These are phyloP conservation scores for Bombylius major DNA, from an alignment of 2,888 invertebrate species.

Conservation along the genomic window DNA sequence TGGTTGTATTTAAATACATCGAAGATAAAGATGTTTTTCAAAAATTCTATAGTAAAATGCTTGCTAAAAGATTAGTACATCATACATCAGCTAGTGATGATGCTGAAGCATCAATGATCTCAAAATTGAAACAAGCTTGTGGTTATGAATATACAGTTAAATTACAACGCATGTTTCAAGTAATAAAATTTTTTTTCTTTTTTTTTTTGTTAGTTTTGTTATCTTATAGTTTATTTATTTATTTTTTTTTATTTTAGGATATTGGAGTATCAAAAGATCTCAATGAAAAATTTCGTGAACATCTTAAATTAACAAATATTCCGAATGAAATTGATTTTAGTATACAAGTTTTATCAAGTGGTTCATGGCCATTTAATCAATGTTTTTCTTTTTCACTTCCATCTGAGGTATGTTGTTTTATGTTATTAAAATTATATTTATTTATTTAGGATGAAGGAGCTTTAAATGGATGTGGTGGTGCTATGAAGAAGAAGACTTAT, in stretches of 20 bases:
- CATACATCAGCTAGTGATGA: slow-evolving; percentile 99
- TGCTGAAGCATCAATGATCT: slow-evolving; percentile 99
- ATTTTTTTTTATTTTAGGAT: slow-evolving; percentile 39
- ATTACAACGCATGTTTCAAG: slow-evolving; percentile 94
- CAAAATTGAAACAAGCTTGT: slow-evolving; percentile 97
- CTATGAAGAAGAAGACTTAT: too few relatives aligned
- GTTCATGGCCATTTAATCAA: slow-evolving; percentile 98
- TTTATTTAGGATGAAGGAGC: too few relatives aligned
- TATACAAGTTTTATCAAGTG: slow-evolving; percentile 91
- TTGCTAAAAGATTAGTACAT: slow-evolving; percentile 93
- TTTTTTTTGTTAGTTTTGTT: too few relatives aligned
- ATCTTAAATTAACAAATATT: slow-evolving; percentile 52
- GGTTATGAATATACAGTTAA: slow-evolving; percentile 99
- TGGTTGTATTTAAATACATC: slow-evolving; percentile 99
- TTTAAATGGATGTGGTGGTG: too few relatives aligned
- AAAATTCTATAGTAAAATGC: slow-evolving; percentile 99
- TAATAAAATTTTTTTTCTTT: too few relatives aligned
- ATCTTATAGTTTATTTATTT: too few relatives aligned
- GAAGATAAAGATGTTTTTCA: slow-evolving; percentile 99
- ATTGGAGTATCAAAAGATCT: slow-evolving; percentile 96
- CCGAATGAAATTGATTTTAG: slow-evolving; percentile 79
- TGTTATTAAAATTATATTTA: too few relatives aligned
- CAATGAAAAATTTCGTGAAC: slow-evolving; percentile 87
- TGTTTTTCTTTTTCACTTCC: slow-evolving; percentile 87
- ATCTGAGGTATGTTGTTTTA: slow-evolving; percentile 53